Conservation (phyloP, 2,888 invertebrate species). For the Stegophylla sp. region DNA sequence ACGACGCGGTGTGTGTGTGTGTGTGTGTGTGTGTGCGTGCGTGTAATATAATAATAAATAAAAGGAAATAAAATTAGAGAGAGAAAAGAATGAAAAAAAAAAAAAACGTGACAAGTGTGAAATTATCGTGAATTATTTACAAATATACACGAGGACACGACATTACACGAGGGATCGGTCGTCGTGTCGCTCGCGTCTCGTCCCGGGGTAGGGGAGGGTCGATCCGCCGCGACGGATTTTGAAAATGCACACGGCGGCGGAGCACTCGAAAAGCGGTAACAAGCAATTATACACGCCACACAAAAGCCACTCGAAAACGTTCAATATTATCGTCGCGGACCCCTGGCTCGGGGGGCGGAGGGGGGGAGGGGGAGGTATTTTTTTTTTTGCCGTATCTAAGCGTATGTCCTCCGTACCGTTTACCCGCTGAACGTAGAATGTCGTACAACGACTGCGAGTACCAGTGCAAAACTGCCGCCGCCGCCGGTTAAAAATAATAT, state of each 20-base stretch:
- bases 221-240: background rate
- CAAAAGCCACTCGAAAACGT: constrained; percentile 49
- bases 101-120: constrained; percentile 56
- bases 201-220: background rate
- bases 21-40: background rate
- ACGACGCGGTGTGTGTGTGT: background rate
- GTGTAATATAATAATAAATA: too few relatives aligned
- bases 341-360: constrained; percentile 9
- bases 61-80: constrained; percentile 15
- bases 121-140: constrained; percentile 58
- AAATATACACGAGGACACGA: constrained; percentile 7
- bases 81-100: background rate
- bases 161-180: background rate
- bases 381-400: background rate
- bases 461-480: background rate
- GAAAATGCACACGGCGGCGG: background rate
- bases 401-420: background rate
- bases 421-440: too few relatives aligned
- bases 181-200: too few relatives aligned
- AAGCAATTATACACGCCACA: constrained; percentile 57
- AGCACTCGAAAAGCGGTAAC: constrained; percentile 50
- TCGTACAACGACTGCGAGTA: background rate
- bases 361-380: too few relatives aligned
- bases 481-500: background rate
- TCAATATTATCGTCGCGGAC: constrained; percentile 35